Conservation (phyloP, 2,797 vertebrate species). For the Zalophus californianus region DNA sequence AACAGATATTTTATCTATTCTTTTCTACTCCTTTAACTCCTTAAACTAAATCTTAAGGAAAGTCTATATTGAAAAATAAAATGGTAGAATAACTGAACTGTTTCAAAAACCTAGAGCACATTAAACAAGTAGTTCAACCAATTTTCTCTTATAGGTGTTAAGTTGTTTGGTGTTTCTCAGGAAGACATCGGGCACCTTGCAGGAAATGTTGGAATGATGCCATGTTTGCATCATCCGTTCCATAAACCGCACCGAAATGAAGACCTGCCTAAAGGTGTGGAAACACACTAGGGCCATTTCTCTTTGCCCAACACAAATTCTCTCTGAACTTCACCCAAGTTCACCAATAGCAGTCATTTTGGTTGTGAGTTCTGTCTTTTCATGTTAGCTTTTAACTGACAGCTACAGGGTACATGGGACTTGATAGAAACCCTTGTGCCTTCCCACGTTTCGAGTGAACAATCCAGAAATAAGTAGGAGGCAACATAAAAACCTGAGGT, state of each 20-base stretch:
- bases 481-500: conserved; percentile 64
- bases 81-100: neutral
- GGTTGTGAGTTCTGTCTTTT: neutral
- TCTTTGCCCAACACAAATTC: neutral
- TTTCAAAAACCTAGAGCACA: neutral
- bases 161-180: neutral
- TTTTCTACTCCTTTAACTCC: neutral
- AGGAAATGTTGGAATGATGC: neutral
- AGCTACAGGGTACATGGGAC: neutral
- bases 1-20: neutral
- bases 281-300: neutral
- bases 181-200: neutral
- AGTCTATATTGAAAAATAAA: neutral
- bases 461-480: conserved; percentile 66
- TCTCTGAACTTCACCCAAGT: neutral
- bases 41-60: neutral
- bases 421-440: neutral
- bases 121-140: neutral
- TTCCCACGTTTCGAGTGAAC: conserved; percentile 53
- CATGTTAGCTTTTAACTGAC: neutral
- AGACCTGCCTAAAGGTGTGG: neutral
- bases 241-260: neutral
- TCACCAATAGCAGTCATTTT: neutral
- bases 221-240: neutral
- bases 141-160: conserved; percentile 3